These are phyloP conservation scores for Turritopsis rubra DNA, from an alignment of 30 jellyfish, hydroid and myxozoan genomes.

Conservation along the genomic window DNA sequence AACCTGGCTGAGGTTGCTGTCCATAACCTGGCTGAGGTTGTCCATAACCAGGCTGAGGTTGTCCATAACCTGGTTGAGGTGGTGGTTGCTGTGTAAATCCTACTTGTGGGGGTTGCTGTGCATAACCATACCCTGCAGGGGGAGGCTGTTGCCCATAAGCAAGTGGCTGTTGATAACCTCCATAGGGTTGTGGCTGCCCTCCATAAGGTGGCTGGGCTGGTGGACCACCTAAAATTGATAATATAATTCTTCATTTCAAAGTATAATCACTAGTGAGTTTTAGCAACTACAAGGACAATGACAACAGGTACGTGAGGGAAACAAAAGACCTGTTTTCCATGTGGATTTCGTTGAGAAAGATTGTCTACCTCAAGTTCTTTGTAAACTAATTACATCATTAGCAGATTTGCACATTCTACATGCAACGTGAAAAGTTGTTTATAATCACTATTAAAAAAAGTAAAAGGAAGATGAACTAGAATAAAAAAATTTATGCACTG, in stretches of 20 bases:
- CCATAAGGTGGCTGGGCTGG: constrained; percentile 29
- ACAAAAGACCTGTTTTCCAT: no score
- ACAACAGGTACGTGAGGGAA: no score
- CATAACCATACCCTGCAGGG: constrained; percentile 36
- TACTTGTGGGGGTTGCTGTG: constrained; percentile 50
- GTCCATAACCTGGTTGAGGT: constrained; percentile 34
- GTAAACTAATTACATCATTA: no score
- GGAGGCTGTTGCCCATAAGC: constrained; percentile 76
- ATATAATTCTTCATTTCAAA: background rate
- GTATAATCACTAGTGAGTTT: no score
- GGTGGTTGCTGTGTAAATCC: constrained; percentile 50
- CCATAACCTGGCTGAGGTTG: constrained; percentile 48
- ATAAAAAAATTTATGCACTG: no score
- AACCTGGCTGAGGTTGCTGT: constrained; percentile 25
- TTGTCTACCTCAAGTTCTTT: no score
- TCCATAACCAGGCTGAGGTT: constrained; percentile 48
- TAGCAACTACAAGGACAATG: no score
- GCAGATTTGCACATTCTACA: no score
- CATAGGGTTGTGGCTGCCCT: constrained; percentile 41
- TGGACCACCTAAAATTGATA: background rate
- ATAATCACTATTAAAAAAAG: no score
- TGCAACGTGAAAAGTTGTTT: no score
- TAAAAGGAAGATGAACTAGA: background rate
- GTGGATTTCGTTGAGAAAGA: no score
- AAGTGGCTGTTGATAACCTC: constrained; percentile 40